Base-by-base conservation (phyloP, 2,888 invertebrate genomes). In the Lochmaea crataegi region DNA sequence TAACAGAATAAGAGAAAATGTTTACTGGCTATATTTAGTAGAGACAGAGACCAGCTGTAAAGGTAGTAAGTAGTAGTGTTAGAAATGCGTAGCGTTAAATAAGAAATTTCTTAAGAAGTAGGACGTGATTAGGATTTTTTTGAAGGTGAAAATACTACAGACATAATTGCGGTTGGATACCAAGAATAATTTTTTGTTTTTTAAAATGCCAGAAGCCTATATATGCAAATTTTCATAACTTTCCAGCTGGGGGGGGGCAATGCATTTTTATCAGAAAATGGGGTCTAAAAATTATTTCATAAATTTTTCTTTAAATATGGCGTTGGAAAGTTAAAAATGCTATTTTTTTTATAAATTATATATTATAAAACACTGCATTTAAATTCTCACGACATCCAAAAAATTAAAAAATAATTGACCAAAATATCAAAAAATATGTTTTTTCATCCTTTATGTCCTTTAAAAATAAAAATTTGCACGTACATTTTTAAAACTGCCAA, bases 401-500 rank as follows among this genome's bases (percentile, higher is more conserved):
- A n/a, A n/a, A n/a, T n/a, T n/a, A n/a, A n/a, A n/a, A n/a, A n/a
- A n/a, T n/a, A n/a, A n/a, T n/a, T n/a, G n/a, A n/a, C n/a, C n/a
- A n/a, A n/a, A n/a, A n/a, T n/a, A n/a, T n/a, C n/a, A n/a, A n/a
- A n/a, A n/a, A n/a, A n/a, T n/a, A n/a, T n/a, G n/a, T 51, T 18
- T 18, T 16, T 18, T 7, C 18, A 53, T 7, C 2, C 1, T 53
- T 53, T 16, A 6, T 0, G n/a, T n/a, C n/a, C n/a, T n/a, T n/a
- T n/a, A n/a, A n/a, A n/a, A n/a, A n/a, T n/a, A n/a, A 16, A 18
- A 18, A 53, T 18, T 16, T 18, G 16, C 0, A 53, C 77, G 73
- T 64, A 77, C 77, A 73, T 58, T 75, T 74, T 38, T 38, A 9
- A 38, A 57, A 72, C 60, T 68, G 71, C 61, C 48, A 65, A 70